Evolutionary conservation across 2,888 invertebrate genomes (phyloP), one percentile per base, ranked within the genome.

Genomic region (Phalera bucephala): DNA sequence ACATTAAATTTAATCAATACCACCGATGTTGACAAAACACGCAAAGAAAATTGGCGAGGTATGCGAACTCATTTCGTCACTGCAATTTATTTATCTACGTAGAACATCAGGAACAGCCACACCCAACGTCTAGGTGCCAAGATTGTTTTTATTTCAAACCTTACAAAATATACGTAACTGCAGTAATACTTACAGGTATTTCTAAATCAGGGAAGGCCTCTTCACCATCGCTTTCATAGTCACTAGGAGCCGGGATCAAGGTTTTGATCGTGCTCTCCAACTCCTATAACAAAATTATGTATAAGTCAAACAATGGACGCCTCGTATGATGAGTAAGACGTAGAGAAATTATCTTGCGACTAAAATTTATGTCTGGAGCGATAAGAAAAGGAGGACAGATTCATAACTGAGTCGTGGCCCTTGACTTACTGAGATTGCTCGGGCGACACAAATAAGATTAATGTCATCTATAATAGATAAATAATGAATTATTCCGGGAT

Each of bases 171-270:
- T n/a, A n/a, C n/a, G n/a, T n/a, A n/a, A n/a, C n/a, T n/a, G n/a
- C n/a, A n/a, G n/a, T n/a, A n/a, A 47, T 68, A 85, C 88, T 87
- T 76, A 90, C 90, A 54, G 72, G 73, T 51, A 85, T 67, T 50
- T 89, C 90, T 52, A 81, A 59, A 52, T 90, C 90, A 13, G 76
- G 75, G 46, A 88, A 84, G 8, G 86, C 83, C 43, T 90, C 90
- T 58, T 90, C 90, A 11, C 80, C 87, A 56, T 90, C 90, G 50
- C 90, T 90, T 45, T 90, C 90, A 51, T 80, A 80, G 49, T 90
- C 90, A 57, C 76, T 84, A 22, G 77, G 69, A 19, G 64, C 60
- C 2, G 77, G 48, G 28, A 78, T 60, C 36, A 70, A 75, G 11
- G 61, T 49, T 55, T 90, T 86, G 0, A 76, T 64, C 1, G 73